Percentiles rank a stretch among this genome's conserved stretches.
These are phyloP conservation scores for Agrotis puta DNA, from an alignment of 2,888 invertebrate species.

Conservation along the genomic window DNA sequence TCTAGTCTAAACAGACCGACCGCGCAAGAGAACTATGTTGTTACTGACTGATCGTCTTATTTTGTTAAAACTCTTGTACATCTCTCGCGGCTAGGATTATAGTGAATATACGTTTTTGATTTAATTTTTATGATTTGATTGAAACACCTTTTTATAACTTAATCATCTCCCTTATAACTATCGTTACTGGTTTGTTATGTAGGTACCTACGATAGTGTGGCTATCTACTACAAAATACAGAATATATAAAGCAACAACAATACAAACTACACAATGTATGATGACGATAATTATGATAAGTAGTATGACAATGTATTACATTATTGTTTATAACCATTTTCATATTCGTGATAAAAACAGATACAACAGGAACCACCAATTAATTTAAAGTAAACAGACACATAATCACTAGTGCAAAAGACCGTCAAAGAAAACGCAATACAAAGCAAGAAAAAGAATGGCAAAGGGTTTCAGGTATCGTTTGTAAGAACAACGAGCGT, in stretches of 20 bases:
- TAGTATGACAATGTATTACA: too few relatives aligned
- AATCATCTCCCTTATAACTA: too few relatives aligned
- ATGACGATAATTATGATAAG: too few relatives aligned
- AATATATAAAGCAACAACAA: too few relatives aligned
- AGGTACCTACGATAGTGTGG: too few relatives aligned
- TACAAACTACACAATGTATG: too few relatives aligned
- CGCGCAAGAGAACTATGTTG: slow-evolving; percentile 49
- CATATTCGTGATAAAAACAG: neutral
- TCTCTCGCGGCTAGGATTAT: slow-evolving; percentile 63
- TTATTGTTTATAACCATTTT: neutral
- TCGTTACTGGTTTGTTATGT: too few relatives aligned
- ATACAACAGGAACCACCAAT: neutral
- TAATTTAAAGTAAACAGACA: neutral
- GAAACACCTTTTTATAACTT: neutral
- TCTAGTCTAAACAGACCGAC: slow-evolving; percentile 62
- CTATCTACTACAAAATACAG: too few relatives aligned
- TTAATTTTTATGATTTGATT: slow-evolving; percentile 50
- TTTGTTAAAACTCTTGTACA: slow-evolving; percentile 60
- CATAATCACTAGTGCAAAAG: neutral
- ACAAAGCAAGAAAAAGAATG: slow-evolving; percentile 30
- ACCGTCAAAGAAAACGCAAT: neutral
- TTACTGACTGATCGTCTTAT: slow-evolving; percentile 55
- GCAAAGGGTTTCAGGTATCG: slow-evolving; percentile 73
- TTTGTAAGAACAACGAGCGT: slow-evolving; percentile 64
- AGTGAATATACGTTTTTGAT: slow-evolving; percentile 66